These are phyloP conservation scores for Meiosimyza platycephala DNA, from an alignment of 2,888 invertebrate species.

Conservation along the genomic window DNA sequence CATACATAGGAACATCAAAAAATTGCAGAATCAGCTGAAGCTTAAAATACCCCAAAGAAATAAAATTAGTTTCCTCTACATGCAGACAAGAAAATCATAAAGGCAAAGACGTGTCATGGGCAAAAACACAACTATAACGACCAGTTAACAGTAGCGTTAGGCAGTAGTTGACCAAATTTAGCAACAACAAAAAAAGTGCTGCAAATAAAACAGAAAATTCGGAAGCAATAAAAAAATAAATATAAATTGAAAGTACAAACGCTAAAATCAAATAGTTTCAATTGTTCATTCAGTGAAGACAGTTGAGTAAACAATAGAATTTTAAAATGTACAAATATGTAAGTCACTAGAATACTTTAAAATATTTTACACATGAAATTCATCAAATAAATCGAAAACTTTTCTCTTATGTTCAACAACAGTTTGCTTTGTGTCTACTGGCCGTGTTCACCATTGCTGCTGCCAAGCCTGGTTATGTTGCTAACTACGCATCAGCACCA, in stretches of 20 bases:
- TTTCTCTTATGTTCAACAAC: not conserved
- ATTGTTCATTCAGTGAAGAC: not conserved
- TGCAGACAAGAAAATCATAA: not conserved
- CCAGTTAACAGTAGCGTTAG: not conserved
- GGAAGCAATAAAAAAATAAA: not conserved
- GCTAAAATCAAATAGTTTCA: slow-evolving; percentile 2
- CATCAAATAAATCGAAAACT: not conserved
- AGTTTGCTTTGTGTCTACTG: slow-evolving; percentile 46
- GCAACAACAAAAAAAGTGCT: not conserved
- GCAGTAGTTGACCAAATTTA: no score
- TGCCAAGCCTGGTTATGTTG: slow-evolving; percentile 49
- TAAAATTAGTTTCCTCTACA: not conserved
- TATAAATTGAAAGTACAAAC: slow-evolving; percentile 7
- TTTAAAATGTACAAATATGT: slow-evolving; percentile 33
- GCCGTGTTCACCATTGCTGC: slow-evolving; percentile 47
- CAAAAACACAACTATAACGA: slow-evolving; percentile 10
- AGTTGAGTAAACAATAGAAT: not conserved
- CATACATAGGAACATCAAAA: not conserved
- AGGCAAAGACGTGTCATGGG: slow-evolving; percentile 3
- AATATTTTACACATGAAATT: not conserved
- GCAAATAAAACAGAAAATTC: not conserved
- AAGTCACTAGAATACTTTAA: slow-evolving; percentile 1
- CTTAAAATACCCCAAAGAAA: not conserved
- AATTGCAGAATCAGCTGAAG: not conserved
- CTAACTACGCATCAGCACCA: slow-evolving; percentile 45